Evolutionary conservation across 2,113 vertebrate genomes (phyloP).

Genomic region (Ochotona princeps): DNA sequence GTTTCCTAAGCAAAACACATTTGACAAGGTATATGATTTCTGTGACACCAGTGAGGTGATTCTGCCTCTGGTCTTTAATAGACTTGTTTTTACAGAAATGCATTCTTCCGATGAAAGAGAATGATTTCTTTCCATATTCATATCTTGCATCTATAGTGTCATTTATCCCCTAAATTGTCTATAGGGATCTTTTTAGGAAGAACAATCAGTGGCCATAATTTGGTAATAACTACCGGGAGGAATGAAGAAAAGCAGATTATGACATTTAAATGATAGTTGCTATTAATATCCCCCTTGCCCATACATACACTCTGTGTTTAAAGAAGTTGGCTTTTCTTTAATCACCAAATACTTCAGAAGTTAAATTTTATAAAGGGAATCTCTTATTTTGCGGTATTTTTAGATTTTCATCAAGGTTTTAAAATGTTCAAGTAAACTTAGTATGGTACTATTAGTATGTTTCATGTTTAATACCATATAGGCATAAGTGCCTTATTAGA

Average conservation of each 20-base stretch:
- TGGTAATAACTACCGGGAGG: background rate
- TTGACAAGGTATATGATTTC: slow-evolving; percentile 70
- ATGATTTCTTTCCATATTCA: background rate
- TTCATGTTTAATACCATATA: background rate
- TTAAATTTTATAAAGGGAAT: slow-evolving; percentile 6
- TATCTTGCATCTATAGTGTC: background rate
- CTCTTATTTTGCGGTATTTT: slow-evolving; percentile 4
- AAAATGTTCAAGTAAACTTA: background rate
- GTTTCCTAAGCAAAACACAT: slow-evolving; percentile 70
- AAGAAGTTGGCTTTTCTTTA: background rate
- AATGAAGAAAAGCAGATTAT: background rate
- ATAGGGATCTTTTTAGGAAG: background rate
- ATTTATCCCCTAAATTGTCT: background rate
- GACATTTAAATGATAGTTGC: background rate
- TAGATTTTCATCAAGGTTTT: slow-evolving; percentile 23
- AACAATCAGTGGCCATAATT: background rate
- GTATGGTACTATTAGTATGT: background rate
- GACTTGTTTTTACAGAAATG: background rate
- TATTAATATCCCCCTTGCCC: no score
- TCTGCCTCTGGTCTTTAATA: slow-evolving; percentile 56
- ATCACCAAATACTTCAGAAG: background rate
- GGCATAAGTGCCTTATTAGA: slow-evolving; percentile 33
- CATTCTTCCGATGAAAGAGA: background rate
- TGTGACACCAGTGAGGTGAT: slow-evolving; percentile 55
- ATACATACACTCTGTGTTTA: no score